Conservation (phyloP, 2,797 vertebrate genomes). For the Champsocephalus esox region DNA sequence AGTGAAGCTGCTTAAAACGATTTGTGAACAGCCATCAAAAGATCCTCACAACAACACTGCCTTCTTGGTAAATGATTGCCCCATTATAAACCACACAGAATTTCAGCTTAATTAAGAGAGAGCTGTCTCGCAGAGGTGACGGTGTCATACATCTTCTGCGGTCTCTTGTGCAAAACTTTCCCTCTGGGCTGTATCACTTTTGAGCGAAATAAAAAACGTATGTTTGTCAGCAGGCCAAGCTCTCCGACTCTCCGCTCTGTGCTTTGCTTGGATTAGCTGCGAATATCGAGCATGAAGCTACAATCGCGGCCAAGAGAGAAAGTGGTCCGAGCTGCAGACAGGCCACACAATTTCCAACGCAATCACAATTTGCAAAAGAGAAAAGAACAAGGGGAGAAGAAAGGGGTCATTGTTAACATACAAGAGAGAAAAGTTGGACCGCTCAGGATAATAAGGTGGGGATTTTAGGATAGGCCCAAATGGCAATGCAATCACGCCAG, state of each 20-base stretch:
- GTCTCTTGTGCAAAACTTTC: constrained; percentile 66
- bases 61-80: constrained; percentile 56
- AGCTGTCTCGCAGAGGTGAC: constrained; percentile 66
- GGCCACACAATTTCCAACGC: constrained; percentile 65
- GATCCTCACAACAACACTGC: constrained; percentile 40
- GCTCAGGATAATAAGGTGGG: constrained; percentile 69
- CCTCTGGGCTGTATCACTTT: constrained; percentile 70
- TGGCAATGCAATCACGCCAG: constrained; percentile 64
- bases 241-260: constrained; percentile 37
- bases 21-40: constrained; percentile 58
- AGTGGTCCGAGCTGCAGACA: constrained; percentile 56
- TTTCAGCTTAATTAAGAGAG: constrained; percentile 49
- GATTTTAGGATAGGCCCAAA: constrained; percentile 73
- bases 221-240: constrained; percentile 73
- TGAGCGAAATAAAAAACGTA: constrained; percentile 65
- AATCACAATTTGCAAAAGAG: constrained; percentile 64
- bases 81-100: constrained; percentile 46
- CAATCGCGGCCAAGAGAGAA: constrained; percentile 57
- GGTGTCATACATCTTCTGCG: constrained; percentile 64
- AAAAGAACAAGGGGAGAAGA: constrained; percentile 65
- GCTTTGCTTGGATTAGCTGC: constrained; percentile 65
- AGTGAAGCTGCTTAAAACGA: constrained; percentile 65
- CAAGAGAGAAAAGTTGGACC: constrained; percentile 66
- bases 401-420: constrained; percentile 68
- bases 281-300: constrained; percentile 58